phyloP scores from a whole-genome alignment of 1,140 invertebrate species.

The Macrosteles quadrilineatus region DNA sequence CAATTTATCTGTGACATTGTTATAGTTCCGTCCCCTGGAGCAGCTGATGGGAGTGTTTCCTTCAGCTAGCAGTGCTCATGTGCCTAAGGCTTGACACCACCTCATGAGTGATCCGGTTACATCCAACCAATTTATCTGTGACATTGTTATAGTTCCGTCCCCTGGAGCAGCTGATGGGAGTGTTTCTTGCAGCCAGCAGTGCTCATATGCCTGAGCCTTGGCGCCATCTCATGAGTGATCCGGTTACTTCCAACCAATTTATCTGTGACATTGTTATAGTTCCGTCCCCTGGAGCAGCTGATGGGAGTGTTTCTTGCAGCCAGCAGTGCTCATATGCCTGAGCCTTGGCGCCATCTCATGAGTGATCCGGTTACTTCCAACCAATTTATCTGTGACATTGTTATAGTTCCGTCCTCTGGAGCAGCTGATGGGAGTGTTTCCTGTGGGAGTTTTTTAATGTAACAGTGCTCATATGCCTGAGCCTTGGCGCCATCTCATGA shows the following conservation, averaged over 20 bases:
- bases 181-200: conserved; percentile 96
- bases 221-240: conserved; percentile 92
- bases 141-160: conserved; percentile 98
- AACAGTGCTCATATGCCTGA: conserved; percentile 91
- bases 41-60: conserved; percentile 99
- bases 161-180: conserved; percentile 98
- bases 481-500: conserved; percentile 95
- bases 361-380: conserved; percentile 77
- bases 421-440: conserved; percentile 99
- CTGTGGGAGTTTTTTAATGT: no score
- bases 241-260: conserved; percentile 75
- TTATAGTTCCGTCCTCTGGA: conserved; percentile 92
- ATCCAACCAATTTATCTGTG: no score
- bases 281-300: conserved; percentile 95
- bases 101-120: no score
- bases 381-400: no score
- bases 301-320: conserved; percentile 99
- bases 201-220: conserved; percentile 91
- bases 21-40: conserved; percentile 95
- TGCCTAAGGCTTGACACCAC: no score
- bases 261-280: no score
- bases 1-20: no score
- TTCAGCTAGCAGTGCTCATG: conserved; percentile 90
- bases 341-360: conserved; percentile 95
- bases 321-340: conserved; percentile 90